Evolutionary conservation across 2,113 vertebrate species (phyloP), one percentile per base, ranked within the genome.

Genomic region (Megaceryle torquata): DNA sequence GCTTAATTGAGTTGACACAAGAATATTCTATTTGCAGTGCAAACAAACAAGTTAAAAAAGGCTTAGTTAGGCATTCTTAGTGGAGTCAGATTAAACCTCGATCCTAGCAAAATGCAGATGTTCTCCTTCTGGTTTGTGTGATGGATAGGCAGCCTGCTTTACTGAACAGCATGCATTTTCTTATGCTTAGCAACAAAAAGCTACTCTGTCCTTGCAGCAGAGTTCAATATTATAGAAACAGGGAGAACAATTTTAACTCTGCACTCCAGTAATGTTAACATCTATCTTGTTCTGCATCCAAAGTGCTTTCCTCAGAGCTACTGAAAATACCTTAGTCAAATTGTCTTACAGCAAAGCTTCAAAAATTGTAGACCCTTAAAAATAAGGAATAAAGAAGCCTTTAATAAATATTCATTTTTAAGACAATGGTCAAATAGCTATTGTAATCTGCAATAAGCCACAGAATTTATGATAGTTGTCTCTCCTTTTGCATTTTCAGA

Each of bases 41-140:
- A 95, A 97, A 86, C 50, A 92, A 96, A 59, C 18, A 67, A 35
- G 50, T 74, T 59, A 13, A 46, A 93, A 75, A 65, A 69, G 51
- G 43, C 54, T 89, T 79, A 79, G 41, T 88, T 82, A 70, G 57
- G 16, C 5, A 13, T 68, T 59, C 65, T 33, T 25, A 19, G 41
- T 28, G 26, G 43, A 85, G 57, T 17, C 39, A 86, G 53, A 81
- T 86, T 89, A 79, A 93, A 69, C 5, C 33, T 35, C 0, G 2
- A 44, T 61, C 64, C 39, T 78, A 76, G 75, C 17, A 86, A 79
- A 88, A 85, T 31, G 31, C 39, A 89, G 72, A 64, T 91, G 53
- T 79, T 83, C 54, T 56, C 43, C 35, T 87, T 78, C 61, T 67
- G 37, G 6, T 41, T 64, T 43, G 18, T 43, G 39, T 65, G 77